Percentiles rank a stretch among this genome's conserved stretches.
Conservation (phyloP, 2,113 vertebrate genomes). For the Antechinus stuartii region DNA sequence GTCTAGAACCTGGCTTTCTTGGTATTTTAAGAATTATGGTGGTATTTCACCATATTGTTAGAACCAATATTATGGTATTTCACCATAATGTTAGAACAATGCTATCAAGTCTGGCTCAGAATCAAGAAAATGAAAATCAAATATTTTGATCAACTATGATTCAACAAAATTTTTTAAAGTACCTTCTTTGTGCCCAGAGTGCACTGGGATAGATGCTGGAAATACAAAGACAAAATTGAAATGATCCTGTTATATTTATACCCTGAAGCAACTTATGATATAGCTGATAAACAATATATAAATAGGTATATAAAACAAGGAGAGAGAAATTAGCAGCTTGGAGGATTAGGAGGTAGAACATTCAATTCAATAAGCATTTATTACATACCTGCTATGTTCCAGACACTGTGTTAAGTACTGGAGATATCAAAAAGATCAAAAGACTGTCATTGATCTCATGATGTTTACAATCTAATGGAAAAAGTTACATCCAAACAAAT, state of each 20-base stretch:
- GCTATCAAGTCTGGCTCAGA: neutral
- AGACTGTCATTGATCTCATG: neutral
- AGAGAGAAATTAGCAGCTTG: neutral
- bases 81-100: neutral
- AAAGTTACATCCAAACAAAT: neutral
- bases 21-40: neutral
- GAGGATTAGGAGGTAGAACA: neutral
- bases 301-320: neutral
- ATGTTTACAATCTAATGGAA: neutral
- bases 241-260: neutral
- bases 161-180: neutral
- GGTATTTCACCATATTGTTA: no score
- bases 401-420: neutral
- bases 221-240: neutral
- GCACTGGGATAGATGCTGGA: neutral
- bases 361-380: neutral
- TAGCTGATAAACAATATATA: neutral
- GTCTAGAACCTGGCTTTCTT: neutral
- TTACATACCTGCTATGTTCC: neutral
- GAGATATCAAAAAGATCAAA: neutral
- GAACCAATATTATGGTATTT: neutral
- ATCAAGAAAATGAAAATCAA: conserved; percentile 25
- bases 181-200: neutral
- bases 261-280: neutral
- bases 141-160: neutral